Evolutionary conservation across 2,888 invertebrate species (phyloP), one percentile per base, ranked within the genome.

Genomic region (Chloromyia formosa): DNA sequence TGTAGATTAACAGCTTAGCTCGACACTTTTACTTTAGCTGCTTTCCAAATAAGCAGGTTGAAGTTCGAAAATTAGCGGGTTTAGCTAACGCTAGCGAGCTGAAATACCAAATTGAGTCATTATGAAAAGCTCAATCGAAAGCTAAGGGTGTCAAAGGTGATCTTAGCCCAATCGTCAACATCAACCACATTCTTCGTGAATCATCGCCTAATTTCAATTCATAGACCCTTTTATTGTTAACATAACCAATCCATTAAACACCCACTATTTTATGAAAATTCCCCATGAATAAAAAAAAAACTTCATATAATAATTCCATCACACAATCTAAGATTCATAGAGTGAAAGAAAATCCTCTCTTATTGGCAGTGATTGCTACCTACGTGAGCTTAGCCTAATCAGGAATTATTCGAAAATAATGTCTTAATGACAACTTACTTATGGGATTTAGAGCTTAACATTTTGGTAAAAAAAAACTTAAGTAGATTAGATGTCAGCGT

Each of bases 361-460:
- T 9, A 3, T n/a, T 42, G n/a, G n/a, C 69, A 16, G 14, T 20
- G 22, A 66, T 16, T 14, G 7, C 27, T 18, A 66, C 45, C 49
- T 45, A 66, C 18, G 22, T 60, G n/a, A 40, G 9, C 23, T 35
- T 5, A 53, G 18, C 14, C 42, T 40, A 42, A 40, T 71, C 42
- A 71, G 20, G 20, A 71, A 58, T 49, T 22, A 40, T 56, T 20
- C 10, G 35, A 18, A 71, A 42, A 42, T 71, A 71, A 71, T 71
- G 56, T 71, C 56, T 56, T 71, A 71, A 71, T 56, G 71, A 71
- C 71, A 71, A 42, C 71, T 71, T 71, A 42, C 71, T 71, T 71
- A 71, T 23, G 42, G 56, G 71, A 71, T 71, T 56, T 71, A 22
- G 56, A 58, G 56, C 56, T 40, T 18, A 16, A 42, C 18, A 58